A percentile compares a stretch with the other conserved stretches of the same genome.
Conservation (phyloP, 1,140 invertebrate genomes). For the Hesperophylax magnus region DNA sequence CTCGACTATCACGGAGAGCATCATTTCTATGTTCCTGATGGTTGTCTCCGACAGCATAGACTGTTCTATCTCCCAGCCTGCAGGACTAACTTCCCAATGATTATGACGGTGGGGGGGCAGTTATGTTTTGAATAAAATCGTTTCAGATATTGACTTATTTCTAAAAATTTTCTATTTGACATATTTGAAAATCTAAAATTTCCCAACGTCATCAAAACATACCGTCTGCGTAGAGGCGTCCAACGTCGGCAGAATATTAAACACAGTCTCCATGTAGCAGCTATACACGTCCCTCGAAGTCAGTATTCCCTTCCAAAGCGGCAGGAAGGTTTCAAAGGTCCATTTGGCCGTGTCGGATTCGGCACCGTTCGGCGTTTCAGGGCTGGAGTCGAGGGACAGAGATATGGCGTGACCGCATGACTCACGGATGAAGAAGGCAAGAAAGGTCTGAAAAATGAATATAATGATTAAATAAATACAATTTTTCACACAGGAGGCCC, state of each 20-base stretch:
- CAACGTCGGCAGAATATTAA: constrained; percentile 46
- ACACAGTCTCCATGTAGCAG: constrained; percentile 34
- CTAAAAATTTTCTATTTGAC: no score
- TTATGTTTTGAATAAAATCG: no score
- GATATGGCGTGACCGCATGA: constrained; percentile 49
- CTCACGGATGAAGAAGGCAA: constrained; percentile 45
- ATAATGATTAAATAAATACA: background rate
- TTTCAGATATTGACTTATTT: no score
- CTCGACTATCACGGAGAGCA: no score
- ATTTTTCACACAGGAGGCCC: no score
- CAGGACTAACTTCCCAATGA: no score
- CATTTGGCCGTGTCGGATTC: background rate
- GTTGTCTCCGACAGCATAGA: no score
- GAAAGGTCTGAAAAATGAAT: constrained; percentile 39
- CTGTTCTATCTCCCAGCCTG: no score
- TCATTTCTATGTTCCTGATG: no score
- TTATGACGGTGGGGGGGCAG: no score
- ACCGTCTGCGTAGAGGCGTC: constrained; percentile 22
- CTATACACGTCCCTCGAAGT: constrained; percentile 19
- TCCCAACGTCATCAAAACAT: no score
- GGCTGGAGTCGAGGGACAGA: constrained; percentile 33
- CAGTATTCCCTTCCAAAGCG: constrained; percentile 47
- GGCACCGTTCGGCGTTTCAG: background rate
- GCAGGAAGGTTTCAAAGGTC: constrained; percentile 49
- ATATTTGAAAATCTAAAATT: no score